These are phyloP conservation scores for Pantherophis guttatus DNA, from an alignment of 2,113 vertebrate genomes.

Conservation along the genomic window DNA sequence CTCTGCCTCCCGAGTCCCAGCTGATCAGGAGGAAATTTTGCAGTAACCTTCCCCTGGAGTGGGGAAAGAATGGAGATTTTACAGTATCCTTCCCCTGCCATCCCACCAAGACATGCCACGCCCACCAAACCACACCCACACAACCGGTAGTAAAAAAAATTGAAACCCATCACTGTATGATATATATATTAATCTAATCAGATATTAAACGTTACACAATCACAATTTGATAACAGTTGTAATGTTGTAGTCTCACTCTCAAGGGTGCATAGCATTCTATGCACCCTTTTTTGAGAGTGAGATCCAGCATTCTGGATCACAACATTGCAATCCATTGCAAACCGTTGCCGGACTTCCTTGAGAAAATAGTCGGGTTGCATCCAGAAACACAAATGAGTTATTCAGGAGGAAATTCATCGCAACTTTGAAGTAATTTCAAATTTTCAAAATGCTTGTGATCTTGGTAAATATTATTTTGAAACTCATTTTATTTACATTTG, in stretches of 20 bases:
- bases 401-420: not conserved
- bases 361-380: not conserved
- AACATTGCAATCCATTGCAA: not conserved
- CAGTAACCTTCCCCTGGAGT: too few relatives aligned
- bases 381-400: not conserved
- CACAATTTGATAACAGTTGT: not conserved
- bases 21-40: too few relatives aligned
- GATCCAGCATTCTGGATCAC: too few relatives aligned
- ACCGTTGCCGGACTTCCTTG: too few relatives aligned
- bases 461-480: not conserved
- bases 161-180: too few relatives aligned
- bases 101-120: too few relatives aligned
- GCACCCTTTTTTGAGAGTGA: too few relatives aligned
- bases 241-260: not conserved
- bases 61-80: too few relatives aligned
- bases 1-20: too few relatives aligned
- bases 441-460: not conserved
- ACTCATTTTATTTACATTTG: not conserved
- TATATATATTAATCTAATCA: not conserved
- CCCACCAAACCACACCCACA: too few relatives aligned
- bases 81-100: too few relatives aligned
- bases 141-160: too few relatives aligned
- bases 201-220: not conserved
- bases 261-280: not conserved
- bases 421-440: not conserved